Percentiles rank a stretch among this genome's conserved stretches.
phyloP scores from a whole-genome alignment of 2,888 invertebrate genomes.

The Ophion slaviceki region DNA sequence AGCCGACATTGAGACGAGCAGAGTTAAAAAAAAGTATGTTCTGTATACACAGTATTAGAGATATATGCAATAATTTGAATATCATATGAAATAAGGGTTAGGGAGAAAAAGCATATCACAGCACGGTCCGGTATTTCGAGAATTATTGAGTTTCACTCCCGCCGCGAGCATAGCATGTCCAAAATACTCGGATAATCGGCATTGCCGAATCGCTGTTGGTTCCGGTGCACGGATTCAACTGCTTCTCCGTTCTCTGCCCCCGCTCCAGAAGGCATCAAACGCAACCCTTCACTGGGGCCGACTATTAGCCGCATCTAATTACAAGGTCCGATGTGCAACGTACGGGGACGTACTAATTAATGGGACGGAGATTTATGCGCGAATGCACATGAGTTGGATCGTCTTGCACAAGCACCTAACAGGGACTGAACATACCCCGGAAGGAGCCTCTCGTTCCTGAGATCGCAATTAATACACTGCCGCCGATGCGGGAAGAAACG shows the following conservation, averaged over 20 bases:
- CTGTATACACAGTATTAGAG: background rate
- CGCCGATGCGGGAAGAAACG: background rate
- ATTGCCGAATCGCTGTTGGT: conserved; percentile 46
- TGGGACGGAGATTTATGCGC: conserved; percentile 81
- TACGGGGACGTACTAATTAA: conserved; percentile 80
- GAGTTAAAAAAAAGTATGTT: too few relatives aligned
- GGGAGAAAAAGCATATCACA: conserved; percentile 73
- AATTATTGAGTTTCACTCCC: conserved; percentile 78
- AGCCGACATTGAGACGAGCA: too few relatives aligned
- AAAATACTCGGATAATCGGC: conserved; percentile 72
- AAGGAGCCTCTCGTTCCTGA: conserved; percentile 1
- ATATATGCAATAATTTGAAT: background rate
- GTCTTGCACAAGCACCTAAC: conserved; percentile 78
- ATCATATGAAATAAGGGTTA: conserved; percentile 71
- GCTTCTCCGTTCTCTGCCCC: background rate
- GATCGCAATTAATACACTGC: conserved; percentile 12
- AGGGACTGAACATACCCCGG: background rate
- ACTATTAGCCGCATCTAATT: conserved; percentile 83
- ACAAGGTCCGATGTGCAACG: conserved; percentile 80
- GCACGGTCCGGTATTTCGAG: conserved; percentile 71
- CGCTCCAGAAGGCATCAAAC: conserved; percentile 42
- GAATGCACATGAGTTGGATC: conserved; percentile 79
- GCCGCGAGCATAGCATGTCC: conserved; percentile 60
- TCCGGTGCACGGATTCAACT: conserved; percentile 38
- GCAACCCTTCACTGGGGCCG: conserved; percentile 69